Conservation (phyloP, 2,797 vertebrate species). For the Arrhamphus sclerolepis region DNA sequence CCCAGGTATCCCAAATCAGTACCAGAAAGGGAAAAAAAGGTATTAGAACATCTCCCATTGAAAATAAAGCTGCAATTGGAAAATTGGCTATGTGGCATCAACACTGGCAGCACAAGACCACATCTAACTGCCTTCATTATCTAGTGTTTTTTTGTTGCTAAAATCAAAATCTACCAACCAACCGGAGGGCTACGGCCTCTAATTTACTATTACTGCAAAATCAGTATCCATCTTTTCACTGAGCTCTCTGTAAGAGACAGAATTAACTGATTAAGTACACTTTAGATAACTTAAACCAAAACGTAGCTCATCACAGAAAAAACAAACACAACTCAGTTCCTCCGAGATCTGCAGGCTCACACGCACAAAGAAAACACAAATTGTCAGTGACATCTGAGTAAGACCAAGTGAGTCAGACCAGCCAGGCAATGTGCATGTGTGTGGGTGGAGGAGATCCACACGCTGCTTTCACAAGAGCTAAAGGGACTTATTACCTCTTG, state of each 20-base stretch:
- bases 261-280: neutral
- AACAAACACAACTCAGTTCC: neutral
- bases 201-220: neutral
- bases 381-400: slow-evolving; percentile 33
- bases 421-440: slow-evolving; percentile 34
- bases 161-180: too few species aligned
- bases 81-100: too few species aligned
- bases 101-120: too few species aligned
- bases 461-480: slow-evolving; percentile 8
- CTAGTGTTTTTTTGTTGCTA: too few species aligned
- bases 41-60: too few species aligned
- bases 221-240: neutral
- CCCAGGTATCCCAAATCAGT: too few species aligned
- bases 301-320: neutral
- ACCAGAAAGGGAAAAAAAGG: too few species aligned
- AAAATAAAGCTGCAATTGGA: too few species aligned
- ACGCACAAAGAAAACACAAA: slow-evolving; percentile 38
- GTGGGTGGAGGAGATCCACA: slow-evolving; percentile 16
- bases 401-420: slow-evolving; percentile 61
- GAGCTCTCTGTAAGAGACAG: neutral
- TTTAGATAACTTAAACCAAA: neutral
- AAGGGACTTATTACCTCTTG: slow-evolving; percentile 31
- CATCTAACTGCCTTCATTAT: too few species aligned
- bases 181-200: neutral
- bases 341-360: too few species aligned